phyloP scores from a whole-genome alignment of 2,888 invertebrate species.

The Parnassius apollo region DNA sequence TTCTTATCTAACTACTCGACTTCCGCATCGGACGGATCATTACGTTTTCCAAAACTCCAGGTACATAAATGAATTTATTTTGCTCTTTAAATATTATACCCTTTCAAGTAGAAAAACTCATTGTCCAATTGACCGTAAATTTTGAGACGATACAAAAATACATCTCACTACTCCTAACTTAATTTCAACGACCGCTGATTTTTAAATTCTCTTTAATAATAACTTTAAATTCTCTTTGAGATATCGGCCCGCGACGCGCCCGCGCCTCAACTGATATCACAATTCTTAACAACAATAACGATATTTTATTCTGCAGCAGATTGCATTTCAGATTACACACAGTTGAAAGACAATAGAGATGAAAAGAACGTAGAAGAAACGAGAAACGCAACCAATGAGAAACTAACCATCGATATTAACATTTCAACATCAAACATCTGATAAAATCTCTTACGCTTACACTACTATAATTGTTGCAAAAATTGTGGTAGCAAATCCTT shows the following conservation, averaged over 20 bases:
- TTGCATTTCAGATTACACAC: slow-evolving; percentile 14
- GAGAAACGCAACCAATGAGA: slow-evolving; percentile 40
- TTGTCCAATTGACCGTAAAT: slow-evolving; percentile 61
- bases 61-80: slow-evolving; percentile 57
- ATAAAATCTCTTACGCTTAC: slow-evolving; percentile 59
- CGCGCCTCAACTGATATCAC: slow-evolving; percentile 59
- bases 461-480: slow-evolving; percentile 65
- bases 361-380: slow-evolving; percentile 39
- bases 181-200: slow-evolving; percentile 53
- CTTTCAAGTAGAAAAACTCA: slow-evolving; percentile 35
- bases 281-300: slow-evolving; percentile 63
- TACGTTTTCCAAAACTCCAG: slow-evolving; percentile 55
- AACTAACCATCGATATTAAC: slow-evolving; percentile 47
- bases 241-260: slow-evolving; percentile 48
- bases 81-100: slow-evolving; percentile 31
- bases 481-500: slow-evolving; percentile 70
- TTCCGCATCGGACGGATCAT: slow-evolving; percentile 73
- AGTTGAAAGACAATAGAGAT: slow-evolving; percentile 34
- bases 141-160: slow-evolving; percentile 72
- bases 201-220: slow-evolving; percentile 43
- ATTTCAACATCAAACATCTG: slow-evolving; percentile 61
- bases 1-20: slow-evolving; percentile 63
- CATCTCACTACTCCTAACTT: slow-evolving; percentile 64
- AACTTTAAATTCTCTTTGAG: slow-evolving; percentile 5
- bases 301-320: slow-evolving; percentile 25